phyloP scores from a whole-genome alignment of 1,140 invertebrate genomes.

The Drosophila elegans region DNA sequence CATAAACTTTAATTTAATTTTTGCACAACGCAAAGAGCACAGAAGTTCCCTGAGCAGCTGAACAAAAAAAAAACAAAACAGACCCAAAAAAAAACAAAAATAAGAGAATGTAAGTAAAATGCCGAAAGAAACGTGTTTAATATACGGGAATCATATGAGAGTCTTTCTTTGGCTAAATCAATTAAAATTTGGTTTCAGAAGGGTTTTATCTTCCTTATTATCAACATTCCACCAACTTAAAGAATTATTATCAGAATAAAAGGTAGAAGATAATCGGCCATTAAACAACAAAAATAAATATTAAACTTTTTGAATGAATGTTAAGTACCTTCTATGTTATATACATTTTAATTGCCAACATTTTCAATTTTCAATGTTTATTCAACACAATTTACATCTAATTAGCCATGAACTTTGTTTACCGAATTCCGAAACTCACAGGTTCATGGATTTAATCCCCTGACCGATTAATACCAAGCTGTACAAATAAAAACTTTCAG shows the following conservation, averaged over 20 bases:
- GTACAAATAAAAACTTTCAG: slow-evolving; percentile 4
- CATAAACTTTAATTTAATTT: slow-evolving; percentile 82
- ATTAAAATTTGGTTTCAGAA: neutral
- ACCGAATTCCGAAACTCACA: no score
- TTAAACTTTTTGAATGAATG: no score
- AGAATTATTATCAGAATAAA: no score
- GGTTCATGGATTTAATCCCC: neutral
- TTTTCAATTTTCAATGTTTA: neutral
- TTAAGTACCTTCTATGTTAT: no score
- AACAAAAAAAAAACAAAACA: slow-evolving; percentile 3
- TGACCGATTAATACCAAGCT: slow-evolving; percentile 4
- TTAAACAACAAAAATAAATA: no score
- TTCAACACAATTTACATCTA: no score
- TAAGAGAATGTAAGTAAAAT: slow-evolving; percentile 1
- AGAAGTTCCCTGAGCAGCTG: slow-evolving; percentile 19
- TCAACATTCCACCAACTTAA: no score
- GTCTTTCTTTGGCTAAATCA: neutral
- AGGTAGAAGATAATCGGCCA: no score
- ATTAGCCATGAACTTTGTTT: neutral
- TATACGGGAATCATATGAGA: neutral
- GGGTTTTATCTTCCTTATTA: no score
- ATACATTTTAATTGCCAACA: no score
- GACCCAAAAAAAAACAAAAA: slow-evolving; percentile 1
- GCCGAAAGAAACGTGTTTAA: neutral
- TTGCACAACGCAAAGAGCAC: slow-evolving; percentile 37